Base-by-base conservation (phyloP, 2,888 invertebrate genomes). In the Leptinotarsa peninsularis region DNA sequence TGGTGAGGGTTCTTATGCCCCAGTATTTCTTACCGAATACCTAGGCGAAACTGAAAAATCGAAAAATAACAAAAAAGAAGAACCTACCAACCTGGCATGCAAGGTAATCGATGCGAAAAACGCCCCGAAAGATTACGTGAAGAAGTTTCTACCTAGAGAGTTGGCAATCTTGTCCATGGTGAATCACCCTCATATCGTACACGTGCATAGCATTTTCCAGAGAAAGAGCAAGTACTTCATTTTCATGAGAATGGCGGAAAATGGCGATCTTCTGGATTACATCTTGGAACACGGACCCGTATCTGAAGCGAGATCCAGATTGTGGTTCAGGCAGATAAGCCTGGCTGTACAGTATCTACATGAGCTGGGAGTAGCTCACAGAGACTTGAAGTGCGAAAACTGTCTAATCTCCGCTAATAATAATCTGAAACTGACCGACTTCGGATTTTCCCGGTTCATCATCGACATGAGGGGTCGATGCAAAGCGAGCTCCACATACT, bases 351-450 rank as follows among this genome's bases (percentile, higher is more conserved):
- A 93, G 78, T 95, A 95, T 86, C 88, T 95, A 71, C 95, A 95
- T 84, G 90, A 91, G 60, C 89, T 93, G 89, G 92, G 94, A 75
- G 92, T 95, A 69, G 94, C 93, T 0, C 95, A 95, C 85, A 89
- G 95, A 80, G 95, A 96, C 87, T 88, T 96, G 82, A 96, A 96
- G 87, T 95, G 95, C 85, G 95, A 96, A 88, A 96, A 96, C 84
- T 90, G 95, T 70, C 87, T 94, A 68, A 91, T 94, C 43, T 94
- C 94, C 0, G 88, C 90, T 23, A 93, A 94, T 85, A 93, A 93
- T 85, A 95, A 94, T 83, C 91, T 95, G n/a, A 96, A 96, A 88
- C 86, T 94, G 72, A 94, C 95, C 0, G 96, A 96, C 88, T 96
- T 96, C 84, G 96, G 96, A n/a, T 96, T 96, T 85, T 93, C 95